Conservation (phyloP, 1,140 invertebrate species). For the Tetraneura akinire region DNA sequence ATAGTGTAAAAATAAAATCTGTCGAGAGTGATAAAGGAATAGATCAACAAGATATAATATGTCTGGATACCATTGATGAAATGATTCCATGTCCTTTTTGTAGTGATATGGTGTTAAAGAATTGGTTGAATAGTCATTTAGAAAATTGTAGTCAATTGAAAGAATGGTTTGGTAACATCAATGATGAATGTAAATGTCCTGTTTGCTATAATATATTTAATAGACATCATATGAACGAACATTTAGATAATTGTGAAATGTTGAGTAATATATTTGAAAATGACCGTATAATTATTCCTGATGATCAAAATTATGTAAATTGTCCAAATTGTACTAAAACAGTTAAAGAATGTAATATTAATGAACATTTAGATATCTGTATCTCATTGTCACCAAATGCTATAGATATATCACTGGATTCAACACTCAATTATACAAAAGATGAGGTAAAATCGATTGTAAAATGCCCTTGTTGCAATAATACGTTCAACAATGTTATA, state of each 20-base stretch:
- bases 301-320: conserved; percentile 22
- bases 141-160: conserved; percentile 19
- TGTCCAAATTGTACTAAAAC: conserved; percentile 52
- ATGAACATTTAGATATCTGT: conserved; percentile 54
- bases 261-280: conserved; percentile 54
- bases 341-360: conserved; percentile 52
- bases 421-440: conserved; percentile 6
- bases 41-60: background rate
- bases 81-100: conserved; percentile 46
- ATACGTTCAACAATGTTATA: conserved; percentile 55
- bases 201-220: conserved; percentile 61
- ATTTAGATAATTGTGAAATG: conserved; percentile 59
- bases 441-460: conserved; percentile 51
- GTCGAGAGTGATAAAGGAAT: background rate
- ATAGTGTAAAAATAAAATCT: background rate
- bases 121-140: conserved; percentile 53
- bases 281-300: conserved; percentile 50
- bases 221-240: conserved; percentile 59
- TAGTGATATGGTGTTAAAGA: conserved; percentile 53
- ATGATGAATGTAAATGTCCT: conserved; percentile 61
- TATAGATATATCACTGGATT: background rate
- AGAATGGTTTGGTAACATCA: conserved; percentile 57
- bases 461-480: conserved; percentile 60
- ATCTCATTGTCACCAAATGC: background rate
- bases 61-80: background rate